Evolutionary conservation across 2,888 invertebrate species (phyloP).

Genomic region (Drosophila multiciliata): DNA sequence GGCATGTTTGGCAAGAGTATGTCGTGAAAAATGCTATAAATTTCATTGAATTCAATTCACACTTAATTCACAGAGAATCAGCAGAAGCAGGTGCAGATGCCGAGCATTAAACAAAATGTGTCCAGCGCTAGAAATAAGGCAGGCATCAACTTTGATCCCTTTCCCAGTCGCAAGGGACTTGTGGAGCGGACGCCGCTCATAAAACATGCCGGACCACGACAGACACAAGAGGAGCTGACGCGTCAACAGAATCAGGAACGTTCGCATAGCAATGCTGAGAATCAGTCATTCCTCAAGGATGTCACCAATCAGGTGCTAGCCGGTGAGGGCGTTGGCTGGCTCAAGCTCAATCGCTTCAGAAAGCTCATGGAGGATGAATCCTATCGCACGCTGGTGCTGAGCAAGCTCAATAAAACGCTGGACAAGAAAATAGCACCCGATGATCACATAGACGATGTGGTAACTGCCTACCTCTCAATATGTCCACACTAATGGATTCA

Average conservation of each 20-base stretch:
- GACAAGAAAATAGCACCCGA: conserved; percentile 97
- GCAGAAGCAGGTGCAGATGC: conserved; percentile 68
- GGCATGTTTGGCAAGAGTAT: conserved; percentile 93
- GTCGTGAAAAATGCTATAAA: conserved; percentile 39
- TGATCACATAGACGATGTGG: conserved; percentile 99
- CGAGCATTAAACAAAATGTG: conserved; percentile 52
- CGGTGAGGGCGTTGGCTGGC: conserved; percentile 92
- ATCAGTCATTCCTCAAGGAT: conserved; percentile 97
- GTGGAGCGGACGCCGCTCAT: conserved; percentile 96
- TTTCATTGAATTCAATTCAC: neutral
- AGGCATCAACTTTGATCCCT: conserved; percentile 89
- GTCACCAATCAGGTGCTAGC: conserved; percentile 86
- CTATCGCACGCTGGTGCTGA: conserved; percentile 97
- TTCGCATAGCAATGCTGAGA: conserved; percentile 93
- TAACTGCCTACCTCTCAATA: conserved; percentile 86
- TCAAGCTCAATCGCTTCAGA: conserved; percentile 95
- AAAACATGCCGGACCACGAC: conserved; percentile 90
- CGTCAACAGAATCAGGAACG: conserved; percentile 89
- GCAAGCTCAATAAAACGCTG: conserved; percentile 96
- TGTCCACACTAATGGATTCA: neutral
- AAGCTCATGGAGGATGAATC: conserved; percentile 99
- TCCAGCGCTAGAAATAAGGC: conserved; percentile 72
- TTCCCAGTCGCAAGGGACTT: conserved; percentile 92
- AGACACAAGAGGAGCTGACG: conserved; percentile 88
- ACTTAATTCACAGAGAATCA: conserved; percentile 67